Evolutionary conservation across 2,888 invertebrate genomes (phyloP), one percentile per base, ranked within the genome.

Genomic region (Conops quadrifasciatus): DNA sequence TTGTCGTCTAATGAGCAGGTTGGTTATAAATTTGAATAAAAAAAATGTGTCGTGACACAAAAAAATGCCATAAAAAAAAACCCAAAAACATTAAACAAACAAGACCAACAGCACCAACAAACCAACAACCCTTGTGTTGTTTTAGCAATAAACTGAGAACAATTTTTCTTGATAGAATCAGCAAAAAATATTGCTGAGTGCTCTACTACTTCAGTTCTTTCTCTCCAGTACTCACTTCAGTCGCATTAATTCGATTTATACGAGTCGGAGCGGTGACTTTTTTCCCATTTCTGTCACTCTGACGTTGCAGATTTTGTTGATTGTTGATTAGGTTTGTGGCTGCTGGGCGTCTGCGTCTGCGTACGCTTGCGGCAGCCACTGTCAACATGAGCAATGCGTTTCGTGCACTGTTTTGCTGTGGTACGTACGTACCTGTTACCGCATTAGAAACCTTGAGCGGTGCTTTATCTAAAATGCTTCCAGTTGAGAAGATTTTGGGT

Each of bases 381-480:
- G n/a, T n/a, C n/a, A n/a, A n/a, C n/a, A n/a, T n/a, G n/a, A n/a
- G n/a, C n/a, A 36, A 36, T 36, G 36, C 36, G 9, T 36, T 36
- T 4, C 9, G 9, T 36, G 36, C 36, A 36, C 4, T 36, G 9
- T 36, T 36, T 36, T 9, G 4, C 36, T 36, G 36, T 36, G 36
- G 36, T 36, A 36, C n/a, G n/a, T n/a, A n/a, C n/a, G 36, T 36
- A 36, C 36, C 36, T 36, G 36, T 36, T 36, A 49, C 58, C 58
- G 47, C 28, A n/a, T n/a, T n/a, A n/a, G 24, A 19, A 30, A 19
- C 26, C 59, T 16, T 28, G 7, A 49, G 63, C 67, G 69, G 75
- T 68, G 58, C 75, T 79, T 85, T 84, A 84, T 84, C 84, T 84
- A 77, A 78, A 82, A 82, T 80, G 82, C 80, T 84, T 82, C 82